Percentiles rank a stretch among this genome's conserved stretches.
These are phyloP conservation scores for Drosophila villosipedis DNA, from an alignment of 2,888 invertebrate genomes.

Conservation along the genomic window DNA sequence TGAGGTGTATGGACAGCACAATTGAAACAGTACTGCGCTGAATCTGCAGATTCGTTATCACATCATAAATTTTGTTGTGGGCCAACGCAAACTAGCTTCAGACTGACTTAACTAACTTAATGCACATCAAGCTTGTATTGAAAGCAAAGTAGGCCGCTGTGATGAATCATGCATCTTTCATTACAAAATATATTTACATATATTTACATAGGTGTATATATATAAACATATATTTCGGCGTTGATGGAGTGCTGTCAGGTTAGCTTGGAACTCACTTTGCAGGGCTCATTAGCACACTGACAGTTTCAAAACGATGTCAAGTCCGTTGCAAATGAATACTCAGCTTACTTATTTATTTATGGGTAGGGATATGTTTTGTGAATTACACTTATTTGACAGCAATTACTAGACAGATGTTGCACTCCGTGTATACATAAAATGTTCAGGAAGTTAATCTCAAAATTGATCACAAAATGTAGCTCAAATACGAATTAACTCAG, in stretches of 20 bases:
- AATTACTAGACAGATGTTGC: constrained; percentile 40
- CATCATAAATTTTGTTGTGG: constrained; percentile 7
- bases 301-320: constrained; percentile 71
- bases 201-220: not conserved
- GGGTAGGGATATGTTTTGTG: constrained; percentile 23
- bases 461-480: not conserved
- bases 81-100: constrained; percentile 44
- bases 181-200: constrained; percentile 42
- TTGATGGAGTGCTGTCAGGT: constrained; percentile 48
- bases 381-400: constrained; percentile 50
- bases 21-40: constrained; percentile 39
- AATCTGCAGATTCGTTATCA: constrained; percentile 18
- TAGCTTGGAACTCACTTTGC: constrained; percentile 49
- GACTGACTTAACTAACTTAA: constrained; percentile 27
- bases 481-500: constrained; percentile 40
- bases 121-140: constrained; percentile 6
- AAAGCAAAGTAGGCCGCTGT: constrained; percentile 33
- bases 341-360: constrained; percentile 26
- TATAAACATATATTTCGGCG: constrained; percentile 10
- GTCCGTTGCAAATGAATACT: constrained; percentile 53
- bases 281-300: constrained; percentile 76
- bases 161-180: constrained; percentile 51
- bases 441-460: constrained; percentile 25
- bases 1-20: constrained; percentile 29
- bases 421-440: constrained; percentile 46